Base-by-base conservation (phyloP, 2,113 vertebrate genomes). In the Nanorana parkeri region DNA sequence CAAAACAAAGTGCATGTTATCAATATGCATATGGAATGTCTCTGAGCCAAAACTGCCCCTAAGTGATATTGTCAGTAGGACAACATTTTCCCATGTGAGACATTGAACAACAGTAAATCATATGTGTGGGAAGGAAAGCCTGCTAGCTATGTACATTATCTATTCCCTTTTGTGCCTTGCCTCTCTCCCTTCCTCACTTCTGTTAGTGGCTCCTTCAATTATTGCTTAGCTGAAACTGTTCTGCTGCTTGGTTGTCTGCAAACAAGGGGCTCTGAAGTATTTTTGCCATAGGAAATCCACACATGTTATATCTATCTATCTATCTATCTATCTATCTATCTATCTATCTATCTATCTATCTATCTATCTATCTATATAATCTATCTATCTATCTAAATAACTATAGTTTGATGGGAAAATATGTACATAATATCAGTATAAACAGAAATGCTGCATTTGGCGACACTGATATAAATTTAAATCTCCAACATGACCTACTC, bases 11-110 rank as follows among this genome's bases (percentile, higher is more conserved):
- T 89, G 87, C 90, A 89, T 86, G 88, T 92, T 92, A 93, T 94
- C 92, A 94, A 93, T 93, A 94, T 93, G 94, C 92, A 93, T 93
- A 92, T 91, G 92, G 79, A 88, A 88, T 92, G 87, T 91, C 93
- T 94, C 90, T 90, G 90, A 94, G 92, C 92, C 91, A 94, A 88
- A 92, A 89, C 72, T 93, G 92, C 94, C 94, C 92, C 86, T 83
- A 89, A 94, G 92, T 92, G 91, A 91, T 90, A 23, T 90, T 94
- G 93, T 90, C 91, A 92, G 92, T 89, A 93, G 92, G 91, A 92
- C 92, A 91, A 89, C 90, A 87, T 94, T 92, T 92, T 93, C 93
- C 92, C 92, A 89, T 86, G 88, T 90, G 93, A 94, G 91, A 90
- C 65, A 83, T 87, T 90, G 85, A 93, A 91, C 88, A 92, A 91